A percentile compares a stretch with the other conserved stretches of the same genome.
These are phyloP conservation scores for Brachionus paranguensis DNA, from an alignment of 1,140 invertebrate genomes.

Conservation along the genomic window DNA sequence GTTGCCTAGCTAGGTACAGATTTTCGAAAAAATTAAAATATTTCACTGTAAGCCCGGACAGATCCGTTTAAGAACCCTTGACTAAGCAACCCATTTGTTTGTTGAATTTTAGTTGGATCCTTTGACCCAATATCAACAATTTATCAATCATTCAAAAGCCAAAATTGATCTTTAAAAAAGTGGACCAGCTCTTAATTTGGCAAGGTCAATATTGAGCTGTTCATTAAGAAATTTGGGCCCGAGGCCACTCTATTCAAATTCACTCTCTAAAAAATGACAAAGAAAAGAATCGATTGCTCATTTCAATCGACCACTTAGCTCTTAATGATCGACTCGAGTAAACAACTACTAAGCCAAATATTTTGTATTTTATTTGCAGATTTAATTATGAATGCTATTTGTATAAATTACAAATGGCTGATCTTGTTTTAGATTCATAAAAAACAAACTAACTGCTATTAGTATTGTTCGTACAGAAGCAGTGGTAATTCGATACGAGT, in stretches of 20 bases:
- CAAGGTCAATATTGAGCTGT: neutral
- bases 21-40: no score
- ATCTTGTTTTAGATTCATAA: neutral
- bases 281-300: neutral
- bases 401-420: slow-evolving; percentile 30
- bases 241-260: neutral
- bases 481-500: neutral
- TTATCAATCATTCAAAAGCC: neutral
- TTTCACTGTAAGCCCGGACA: no score
- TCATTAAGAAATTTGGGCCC: neutral
- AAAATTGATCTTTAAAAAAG: neutral
- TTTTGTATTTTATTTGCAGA: slow-evolving; percentile 19
- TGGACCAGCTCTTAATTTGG: neutral
- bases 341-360: slow-evolving; percentile 3
- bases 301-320: neutral
- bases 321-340: neutral
- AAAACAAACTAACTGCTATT: neutral
- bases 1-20: no score
- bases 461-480: neutral
- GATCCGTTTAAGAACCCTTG: no score
- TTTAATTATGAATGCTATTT: slow-evolving; percentile 5
- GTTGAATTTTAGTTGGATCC: no score
- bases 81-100: no score
- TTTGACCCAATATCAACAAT: no score
- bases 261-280: neutral